These are phyloP conservation scores for Branchinecta lynchi DNA, from an alignment of 1,140 invertebrate genomes.

Conservation along the genomic window DNA sequence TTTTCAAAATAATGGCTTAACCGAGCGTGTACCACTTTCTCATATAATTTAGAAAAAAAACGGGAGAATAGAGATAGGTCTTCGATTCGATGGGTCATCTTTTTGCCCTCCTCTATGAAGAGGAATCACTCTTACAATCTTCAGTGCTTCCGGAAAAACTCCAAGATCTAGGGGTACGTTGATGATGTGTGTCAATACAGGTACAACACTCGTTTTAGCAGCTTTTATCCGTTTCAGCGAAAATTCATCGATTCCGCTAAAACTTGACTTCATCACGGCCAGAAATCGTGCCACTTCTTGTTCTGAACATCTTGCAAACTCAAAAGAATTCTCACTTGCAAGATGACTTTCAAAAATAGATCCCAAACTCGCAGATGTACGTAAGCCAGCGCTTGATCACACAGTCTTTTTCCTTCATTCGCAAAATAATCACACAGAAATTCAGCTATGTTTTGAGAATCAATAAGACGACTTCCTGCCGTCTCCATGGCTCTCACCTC, in stretches of 20 bases:
- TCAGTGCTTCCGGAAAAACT: conserved; percentile 8
- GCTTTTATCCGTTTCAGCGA: background rate
- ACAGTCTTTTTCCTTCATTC: too few relatives aligned
- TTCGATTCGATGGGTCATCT: background rate
- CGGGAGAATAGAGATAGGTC: too few relatives aligned
- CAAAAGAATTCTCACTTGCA: too few relatives aligned
- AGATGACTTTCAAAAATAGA: too few relatives aligned
- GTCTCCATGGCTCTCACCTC: too few relatives aligned
- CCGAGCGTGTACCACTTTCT: background rate
- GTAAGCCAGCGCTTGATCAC: too few relatives aligned
- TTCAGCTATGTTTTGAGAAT: too few relatives aligned
- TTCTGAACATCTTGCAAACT: too few relatives aligned
- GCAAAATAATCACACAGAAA: too few relatives aligned
- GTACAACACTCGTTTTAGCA: background rate
- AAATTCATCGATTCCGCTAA: conserved; percentile 5
- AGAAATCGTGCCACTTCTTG: too few relatives aligned
- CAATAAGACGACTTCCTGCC: too few relatives aligned
- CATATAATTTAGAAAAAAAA: conserved; percentile 2
- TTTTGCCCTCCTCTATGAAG: conserved; percentile 5
- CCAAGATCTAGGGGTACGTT: background rate
- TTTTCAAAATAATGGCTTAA: conserved; percentile 7
- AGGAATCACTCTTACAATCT: conserved; percentile 6
- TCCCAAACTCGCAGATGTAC: too few relatives aligned
- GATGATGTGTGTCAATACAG: conserved; percentile 1
- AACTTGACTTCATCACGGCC: conserved; percentile 9